Percentiles rank a stretch among this genome's conserved stretches.
phyloP scores from a whole-genome alignment of 2,797 vertebrate species.

The Pipistrellus pygmaeus region DNA sequence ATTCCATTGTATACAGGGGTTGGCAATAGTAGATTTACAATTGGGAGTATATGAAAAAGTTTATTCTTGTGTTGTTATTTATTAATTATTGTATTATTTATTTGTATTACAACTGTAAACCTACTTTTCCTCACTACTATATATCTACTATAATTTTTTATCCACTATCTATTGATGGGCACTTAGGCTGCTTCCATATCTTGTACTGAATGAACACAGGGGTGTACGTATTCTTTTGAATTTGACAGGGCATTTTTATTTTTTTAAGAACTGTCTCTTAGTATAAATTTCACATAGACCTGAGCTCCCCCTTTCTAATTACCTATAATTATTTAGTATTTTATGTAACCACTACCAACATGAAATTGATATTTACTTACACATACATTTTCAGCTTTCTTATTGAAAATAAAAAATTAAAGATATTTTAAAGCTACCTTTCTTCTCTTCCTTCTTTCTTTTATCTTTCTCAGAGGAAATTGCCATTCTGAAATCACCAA shows the following conservation, averaged over 20 bases:
- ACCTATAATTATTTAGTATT: background rate
- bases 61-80: background rate
- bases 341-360: background rate
- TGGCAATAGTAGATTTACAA: background rate
- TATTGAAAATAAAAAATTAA: constrained; percentile 12
- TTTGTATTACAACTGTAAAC: background rate
- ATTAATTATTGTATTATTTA: background rate
- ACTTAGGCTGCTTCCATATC: background rate
- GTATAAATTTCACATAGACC: background rate
- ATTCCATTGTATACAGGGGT: background rate
- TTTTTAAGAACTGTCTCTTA: background rate
- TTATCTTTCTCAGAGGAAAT: background rate
- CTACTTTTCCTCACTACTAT: background rate
- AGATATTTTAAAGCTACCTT: background rate
- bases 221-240: background rate
- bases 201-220: background rate
- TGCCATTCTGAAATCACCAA: background rate
- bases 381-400: background rate
- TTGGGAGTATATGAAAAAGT: background rate
- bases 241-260: background rate
- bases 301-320: background rate
- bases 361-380: background rate
- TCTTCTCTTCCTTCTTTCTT: background rate
- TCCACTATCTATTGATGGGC: background rate
- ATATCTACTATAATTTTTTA: background rate